Conservation (phyloP, 2,888 invertebrate genomes). For the Phymatocera aterrima region DNA sequence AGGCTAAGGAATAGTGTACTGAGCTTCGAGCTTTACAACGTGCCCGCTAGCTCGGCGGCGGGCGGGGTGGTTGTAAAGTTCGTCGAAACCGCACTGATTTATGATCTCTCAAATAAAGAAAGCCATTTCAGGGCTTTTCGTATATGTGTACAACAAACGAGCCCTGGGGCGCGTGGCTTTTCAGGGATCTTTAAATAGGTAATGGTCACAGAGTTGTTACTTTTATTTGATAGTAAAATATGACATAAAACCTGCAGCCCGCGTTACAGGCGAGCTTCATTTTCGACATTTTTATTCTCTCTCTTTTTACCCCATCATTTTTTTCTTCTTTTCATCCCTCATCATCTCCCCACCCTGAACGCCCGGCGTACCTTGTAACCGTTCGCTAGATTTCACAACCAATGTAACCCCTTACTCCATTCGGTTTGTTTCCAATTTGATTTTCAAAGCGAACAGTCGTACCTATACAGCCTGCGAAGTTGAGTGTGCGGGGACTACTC, state of each 20-base stretch:
- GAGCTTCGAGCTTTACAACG: background rate
- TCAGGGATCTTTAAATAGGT: conserved; percentile 36
- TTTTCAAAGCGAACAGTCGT: no score
- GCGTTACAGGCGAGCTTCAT: background rate
- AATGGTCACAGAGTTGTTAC: conserved; percentile 24
- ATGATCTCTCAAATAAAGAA: conserved; percentile 27
- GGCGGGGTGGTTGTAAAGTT: conserved; percentile 8
- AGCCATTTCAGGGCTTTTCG: conserved; percentile 4
- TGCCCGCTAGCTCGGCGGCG: background rate
- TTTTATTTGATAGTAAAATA: conserved; percentile 45
- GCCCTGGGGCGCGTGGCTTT: conserved; percentile 13
- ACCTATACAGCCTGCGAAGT: no score
- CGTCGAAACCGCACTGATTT: conserved; percentile 24
- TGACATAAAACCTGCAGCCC: conserved; percentile 28
- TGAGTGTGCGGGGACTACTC: no score
- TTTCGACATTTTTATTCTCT: background rate
- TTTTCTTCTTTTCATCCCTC: background rate
- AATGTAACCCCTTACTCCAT: background rate
- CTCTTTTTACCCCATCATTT: background rate
- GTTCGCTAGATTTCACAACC: background rate
- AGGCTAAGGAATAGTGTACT: background rate
- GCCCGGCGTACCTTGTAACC: background rate
- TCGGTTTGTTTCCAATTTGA: no score
- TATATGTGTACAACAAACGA: background rate
- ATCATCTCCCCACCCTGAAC: background rate